Conservation (phyloP, 92 coral and sea anemone species). For the Montipora capitata region DNA sequence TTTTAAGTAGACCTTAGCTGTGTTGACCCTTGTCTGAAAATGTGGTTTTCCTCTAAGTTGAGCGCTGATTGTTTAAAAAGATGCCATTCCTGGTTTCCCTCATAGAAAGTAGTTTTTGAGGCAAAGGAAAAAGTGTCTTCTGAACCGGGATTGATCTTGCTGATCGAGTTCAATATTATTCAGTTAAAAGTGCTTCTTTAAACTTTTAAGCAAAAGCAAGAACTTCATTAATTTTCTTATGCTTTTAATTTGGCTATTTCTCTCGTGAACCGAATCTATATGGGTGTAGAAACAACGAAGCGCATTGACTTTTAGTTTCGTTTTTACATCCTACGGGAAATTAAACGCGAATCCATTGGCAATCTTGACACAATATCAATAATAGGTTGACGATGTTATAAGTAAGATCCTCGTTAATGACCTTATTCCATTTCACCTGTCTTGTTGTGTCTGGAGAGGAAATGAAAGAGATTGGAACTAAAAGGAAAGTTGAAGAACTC, state of each 20-base stretch:
- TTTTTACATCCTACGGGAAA: neutral
- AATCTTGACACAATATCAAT: neutral
- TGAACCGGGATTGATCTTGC: neutral
- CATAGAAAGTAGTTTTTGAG: neutral
- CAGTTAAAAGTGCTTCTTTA: neutral
- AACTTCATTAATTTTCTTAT: neutral
- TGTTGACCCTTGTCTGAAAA: slow-evolving; percentile 1
- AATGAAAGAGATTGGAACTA: no score
- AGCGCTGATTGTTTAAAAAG: neutral
- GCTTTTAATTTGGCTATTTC: neutral
- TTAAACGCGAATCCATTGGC: neutral
- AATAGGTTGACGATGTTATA: neutral
- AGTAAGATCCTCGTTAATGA: neutral
- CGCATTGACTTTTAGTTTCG: neutral
- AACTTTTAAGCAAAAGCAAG: neutral
- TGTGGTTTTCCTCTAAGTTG: neutral
- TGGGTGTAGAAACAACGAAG: neutral
- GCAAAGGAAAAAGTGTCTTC: neutral
- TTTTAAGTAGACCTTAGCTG: neutral
- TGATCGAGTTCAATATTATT: neutral
- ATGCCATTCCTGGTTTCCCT: neutral
- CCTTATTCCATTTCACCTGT: neutral
- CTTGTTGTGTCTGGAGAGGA: no score
- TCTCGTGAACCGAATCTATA: neutral
- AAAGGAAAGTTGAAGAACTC: no score